phyloP scores from a whole-genome alignment of 1,140 invertebrate species.

The Tribolium madens region DNA sequence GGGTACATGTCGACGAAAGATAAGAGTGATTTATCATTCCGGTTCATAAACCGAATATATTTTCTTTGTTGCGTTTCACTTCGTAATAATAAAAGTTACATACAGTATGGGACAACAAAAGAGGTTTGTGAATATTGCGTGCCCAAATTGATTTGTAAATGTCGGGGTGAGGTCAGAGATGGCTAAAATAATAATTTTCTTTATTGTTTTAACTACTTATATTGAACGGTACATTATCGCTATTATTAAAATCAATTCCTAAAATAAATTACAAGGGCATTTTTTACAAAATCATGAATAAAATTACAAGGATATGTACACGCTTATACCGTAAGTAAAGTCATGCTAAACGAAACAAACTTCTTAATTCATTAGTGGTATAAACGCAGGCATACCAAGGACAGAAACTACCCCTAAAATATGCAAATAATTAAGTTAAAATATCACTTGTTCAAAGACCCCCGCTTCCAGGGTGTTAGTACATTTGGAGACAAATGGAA shows the following conservation, averaged over 20 bases:
- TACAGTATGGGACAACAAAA: not conserved
- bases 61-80: not conserved
- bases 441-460: constrained; percentile 30
- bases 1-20: not conserved
- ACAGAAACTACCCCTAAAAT: constrained; percentile 2
- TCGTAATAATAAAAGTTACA: not conserved
- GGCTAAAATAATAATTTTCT: not conserved
- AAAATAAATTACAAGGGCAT: not conserved
- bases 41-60: not conserved
- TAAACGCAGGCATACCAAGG: constrained; percentile 17
- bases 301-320: not conserved
- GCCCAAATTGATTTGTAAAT: not conserved
- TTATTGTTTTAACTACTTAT: constrained; percentile 20
- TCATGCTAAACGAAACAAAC: not conserved
- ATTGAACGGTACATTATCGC: constrained; percentile 17
- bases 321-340: constrained; percentile 15
- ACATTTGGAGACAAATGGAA: constrained; percentile 13
- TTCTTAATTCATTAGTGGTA: constrained; percentile 5
- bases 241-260: constrained; percentile 34
- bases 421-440: constrained; percentile 23
- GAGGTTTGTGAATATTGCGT: not conserved
- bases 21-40: not conserved
- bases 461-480: constrained; percentile 32
- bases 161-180: not conserved
- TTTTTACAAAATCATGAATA: constrained; percentile 1